Evolutionary conservation across 2,888 invertebrate species (phyloP), one percentile per base, ranked within the genome.

Genomic region (Ethmia dodecea): DNA sequence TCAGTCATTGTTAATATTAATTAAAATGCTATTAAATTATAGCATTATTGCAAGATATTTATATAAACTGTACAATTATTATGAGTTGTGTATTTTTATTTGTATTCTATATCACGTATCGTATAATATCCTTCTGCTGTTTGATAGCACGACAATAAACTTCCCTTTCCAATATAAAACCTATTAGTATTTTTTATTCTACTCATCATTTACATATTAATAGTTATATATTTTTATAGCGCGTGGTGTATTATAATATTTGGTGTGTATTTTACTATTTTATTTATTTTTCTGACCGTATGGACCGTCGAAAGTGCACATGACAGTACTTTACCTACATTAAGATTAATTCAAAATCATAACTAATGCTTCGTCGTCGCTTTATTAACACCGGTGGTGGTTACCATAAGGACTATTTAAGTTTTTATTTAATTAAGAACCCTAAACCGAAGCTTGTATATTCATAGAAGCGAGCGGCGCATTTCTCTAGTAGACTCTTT

Each of bases 251-350:
- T 29, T 15, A n/a, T 29, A n/a, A 3, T 33, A 20, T 28, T 13
- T 4, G n/a, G 5, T 28, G 6, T 22, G 9, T 35, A 20, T 36
- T 31, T 22, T 22, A 27, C 1, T 26, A 26, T 15, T 29, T 26
- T 16, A 3, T 26, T 5, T 20, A n/a, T 13, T 5, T 26, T 28
- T 18, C 6, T 11, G 76, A 77, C 71, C 76, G 59, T 50, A 54
- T 59, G 81, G 83, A 83, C 83, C 79, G 60, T 74, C 78, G 63
- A 78, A 80, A 77, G 60, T 81, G 71, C 83, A 84, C 83, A 81
- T 80, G 72, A 73, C 77, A 69, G 63, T 37, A 40, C 3, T 28
- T 14, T n/a, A 6, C 3, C 13, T 25, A 10, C 11, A 18, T 30
- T 30, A 30, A 18, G 6, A 16, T 18, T 29, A 29, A 29, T 16